Base-by-base conservation (phyloP, 2,113 vertebrate species). In the Silurus meridionalis region DNA sequence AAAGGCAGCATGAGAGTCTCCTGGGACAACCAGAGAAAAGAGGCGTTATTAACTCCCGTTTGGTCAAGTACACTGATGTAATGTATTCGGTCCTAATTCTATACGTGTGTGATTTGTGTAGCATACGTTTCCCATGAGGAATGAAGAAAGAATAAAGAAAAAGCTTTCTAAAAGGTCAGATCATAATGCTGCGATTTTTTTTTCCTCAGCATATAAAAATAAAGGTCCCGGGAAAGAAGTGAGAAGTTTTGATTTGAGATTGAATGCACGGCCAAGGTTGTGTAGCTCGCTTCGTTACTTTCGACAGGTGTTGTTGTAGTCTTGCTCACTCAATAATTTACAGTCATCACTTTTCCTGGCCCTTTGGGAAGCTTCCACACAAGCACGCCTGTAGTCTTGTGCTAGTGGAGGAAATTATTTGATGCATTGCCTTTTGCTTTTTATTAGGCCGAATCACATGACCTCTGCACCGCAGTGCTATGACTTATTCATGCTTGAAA, bases 241-340 rank as follows among this genome's bases (percentile, higher is more conserved):
- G 50, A 10, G 79, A 53, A 83, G 11, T 79, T 50, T 74, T 37
- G 52, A 71, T 53, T 75, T 83, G 53, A 57, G n/a, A 21, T 21
- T 63, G 61, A 87, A 79, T 74, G 48, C 17, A 48, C 8, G n/a
- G 17, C 53, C 60, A 46, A 83, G 60, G 50, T 58, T 79, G 80
- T 6, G 9, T 21, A 57, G 14, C 60, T 75, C 23, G 82, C 89
- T 57, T 86, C 67, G 69, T 83, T 77, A 63, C 83, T 61, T 58
- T 63, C 48, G 53, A 79, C 82, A 85, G 87, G 87, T 90, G 87
- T 82, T 85, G 80, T 64, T 86, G 82, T 64, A 87, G 82, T 85
- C 63, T 87, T 46, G 61, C 79, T 88, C 53, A 67, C 71, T 85
- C 78, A 83, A 84, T 89, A 78, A 87, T 84, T 87, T 80, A 88